A percentile compares a stretch with the other conserved stretches of the same genome.
Evolutionary conservation across 2,888 invertebrate genomes (phyloP).

Genomic region (Hypselothyrea guttata): DNA sequence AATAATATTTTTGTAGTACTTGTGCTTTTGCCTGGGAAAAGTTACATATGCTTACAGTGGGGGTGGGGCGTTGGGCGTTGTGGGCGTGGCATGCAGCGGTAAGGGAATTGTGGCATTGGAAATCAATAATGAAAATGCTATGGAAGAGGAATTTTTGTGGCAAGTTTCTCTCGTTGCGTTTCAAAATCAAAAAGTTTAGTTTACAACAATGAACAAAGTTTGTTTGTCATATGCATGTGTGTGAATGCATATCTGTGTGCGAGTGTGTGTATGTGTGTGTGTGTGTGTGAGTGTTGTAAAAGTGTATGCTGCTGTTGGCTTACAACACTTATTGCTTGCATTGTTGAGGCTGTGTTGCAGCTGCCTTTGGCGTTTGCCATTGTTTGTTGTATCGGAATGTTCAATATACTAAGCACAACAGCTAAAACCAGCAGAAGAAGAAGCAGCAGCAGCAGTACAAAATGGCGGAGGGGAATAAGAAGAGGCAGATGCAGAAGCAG

Average conservation of each 20-base stretch:
- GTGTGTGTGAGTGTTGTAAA: conserved; percentile 20
- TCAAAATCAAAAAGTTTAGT: conserved; percentile 58
- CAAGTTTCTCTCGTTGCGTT: conserved; percentile 1
- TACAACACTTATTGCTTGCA: conserved; percentile 56
- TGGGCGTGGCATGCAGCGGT: too few relatives aligned
- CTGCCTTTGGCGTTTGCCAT: conserved; percentile 31
- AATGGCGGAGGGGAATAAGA: not conserved
- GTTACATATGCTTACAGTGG: not conserved
- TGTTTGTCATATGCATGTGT: conserved; percentile 12
- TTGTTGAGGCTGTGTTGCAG: conserved; percentile 43
- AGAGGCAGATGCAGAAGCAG: not conserved
- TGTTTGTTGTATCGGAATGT: conserved; percentile 61
- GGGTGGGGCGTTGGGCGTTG: not conserved
- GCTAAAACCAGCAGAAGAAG: conserved; percentile 18
- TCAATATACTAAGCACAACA: conserved; percentile 53
- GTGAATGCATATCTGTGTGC: not conserved
- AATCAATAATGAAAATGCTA: conserved; percentile 20
- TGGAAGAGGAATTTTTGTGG: conserved; percentile 1
- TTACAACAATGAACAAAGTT: conserved; percentile 27
- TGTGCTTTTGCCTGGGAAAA: too few relatives aligned
- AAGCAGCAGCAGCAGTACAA: too few relatives aligned
- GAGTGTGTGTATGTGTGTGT: conserved; percentile 3
- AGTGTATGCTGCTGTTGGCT: conserved; percentile 46
- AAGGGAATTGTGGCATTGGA: conserved; percentile 35
- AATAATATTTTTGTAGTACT: not conserved